A percentile compares a stretch with the other conserved stretches of the same genome.
phyloP scores from a whole-genome alignment of 1,140 invertebrate genomes.

The Apocrypta bakeri region DNA sequence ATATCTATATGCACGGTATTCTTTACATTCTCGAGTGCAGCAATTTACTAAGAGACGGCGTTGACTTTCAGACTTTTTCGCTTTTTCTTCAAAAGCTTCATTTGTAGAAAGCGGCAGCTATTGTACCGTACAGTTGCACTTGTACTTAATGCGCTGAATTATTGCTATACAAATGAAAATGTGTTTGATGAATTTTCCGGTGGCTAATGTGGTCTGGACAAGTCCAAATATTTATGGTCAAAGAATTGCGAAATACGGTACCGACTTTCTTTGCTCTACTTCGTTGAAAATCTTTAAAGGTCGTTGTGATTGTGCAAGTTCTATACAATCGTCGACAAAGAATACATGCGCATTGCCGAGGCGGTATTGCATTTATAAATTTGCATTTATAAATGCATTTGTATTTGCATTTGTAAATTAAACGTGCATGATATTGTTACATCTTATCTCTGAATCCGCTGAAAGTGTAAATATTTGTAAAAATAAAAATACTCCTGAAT shows the following conservation, averaged over 20 bases:
- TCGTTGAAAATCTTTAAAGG: no score
- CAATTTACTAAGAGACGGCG: constrained; percentile 25
- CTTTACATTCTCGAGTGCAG: not conserved
- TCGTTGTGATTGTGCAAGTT: no score
- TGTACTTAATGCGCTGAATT: no score
- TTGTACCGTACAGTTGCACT: not conserved
- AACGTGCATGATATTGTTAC: not conserved
- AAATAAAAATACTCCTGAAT: not conserved
- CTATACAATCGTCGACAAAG: no score
- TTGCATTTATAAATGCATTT: no score
- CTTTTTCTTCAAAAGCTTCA: not conserved
- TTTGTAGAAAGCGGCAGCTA: not conserved
- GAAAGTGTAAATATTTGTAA: not conserved
- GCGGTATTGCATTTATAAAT: no score
- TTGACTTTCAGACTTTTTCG: not conserved
- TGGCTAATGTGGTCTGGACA: not conserved
- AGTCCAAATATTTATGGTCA: not conserved
- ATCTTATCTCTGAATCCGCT: no score
- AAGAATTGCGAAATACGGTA: no score
- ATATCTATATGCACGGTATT: not conserved
- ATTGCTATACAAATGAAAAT: not conserved
- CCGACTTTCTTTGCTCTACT: no score
- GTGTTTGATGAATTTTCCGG: constrained; percentile 2
- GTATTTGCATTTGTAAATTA: not conserved
- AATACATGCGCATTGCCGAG: no score